These are phyloP conservation scores for Achlya flavicornis DNA, from an alignment of 2,888 invertebrate genomes.

Conservation along the genomic window DNA sequence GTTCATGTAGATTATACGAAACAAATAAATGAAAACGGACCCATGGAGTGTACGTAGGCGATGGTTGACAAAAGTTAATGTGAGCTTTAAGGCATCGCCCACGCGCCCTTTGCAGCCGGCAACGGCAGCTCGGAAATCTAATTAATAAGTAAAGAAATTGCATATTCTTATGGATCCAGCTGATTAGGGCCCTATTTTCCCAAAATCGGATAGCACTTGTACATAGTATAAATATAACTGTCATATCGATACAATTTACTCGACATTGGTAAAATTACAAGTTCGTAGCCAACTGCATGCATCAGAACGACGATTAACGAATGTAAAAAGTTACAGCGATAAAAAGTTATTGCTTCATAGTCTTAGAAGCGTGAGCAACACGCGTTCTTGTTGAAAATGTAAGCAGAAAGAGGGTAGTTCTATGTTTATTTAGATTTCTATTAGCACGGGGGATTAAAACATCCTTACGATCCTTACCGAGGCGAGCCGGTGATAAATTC, in stretches of 20 bases:
- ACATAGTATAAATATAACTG: too few species aligned
- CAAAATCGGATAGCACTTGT: background rate
- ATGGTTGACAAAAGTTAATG: conserved; percentile 43
- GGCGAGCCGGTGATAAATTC: conserved; percentile 46
- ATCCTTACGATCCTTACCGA: conserved; percentile 36
- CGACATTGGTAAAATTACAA: too few species aligned
- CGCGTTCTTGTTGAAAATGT: background rate
- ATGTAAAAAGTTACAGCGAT: too few species aligned
- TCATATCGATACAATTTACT: too few species aligned
- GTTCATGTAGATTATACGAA: too few species aligned
- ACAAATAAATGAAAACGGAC: too few species aligned
- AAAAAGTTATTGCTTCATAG: background rate
- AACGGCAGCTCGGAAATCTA: background rate
- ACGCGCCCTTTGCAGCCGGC: conserved; percentile 26
- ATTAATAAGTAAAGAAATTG: background rate
- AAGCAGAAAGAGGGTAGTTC: conserved; percentile 14
- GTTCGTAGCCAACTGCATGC: too few species aligned
- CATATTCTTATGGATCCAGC: background rate
- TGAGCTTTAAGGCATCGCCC: conserved; percentile 33
- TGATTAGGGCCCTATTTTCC: too few species aligned
- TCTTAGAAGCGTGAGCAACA: background rate
- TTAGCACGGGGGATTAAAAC: conserved; percentile 43
- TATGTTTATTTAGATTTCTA: conserved; percentile 9
- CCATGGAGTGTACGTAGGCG: conserved; percentile 13
- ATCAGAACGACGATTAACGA: too few species aligned